Percentiles rank a stretch among this genome's conserved stretches.
Evolutionary conservation across 2,888 invertebrate genomes (phyloP).

Genomic region (Caenorhabditis plicata): DNA sequence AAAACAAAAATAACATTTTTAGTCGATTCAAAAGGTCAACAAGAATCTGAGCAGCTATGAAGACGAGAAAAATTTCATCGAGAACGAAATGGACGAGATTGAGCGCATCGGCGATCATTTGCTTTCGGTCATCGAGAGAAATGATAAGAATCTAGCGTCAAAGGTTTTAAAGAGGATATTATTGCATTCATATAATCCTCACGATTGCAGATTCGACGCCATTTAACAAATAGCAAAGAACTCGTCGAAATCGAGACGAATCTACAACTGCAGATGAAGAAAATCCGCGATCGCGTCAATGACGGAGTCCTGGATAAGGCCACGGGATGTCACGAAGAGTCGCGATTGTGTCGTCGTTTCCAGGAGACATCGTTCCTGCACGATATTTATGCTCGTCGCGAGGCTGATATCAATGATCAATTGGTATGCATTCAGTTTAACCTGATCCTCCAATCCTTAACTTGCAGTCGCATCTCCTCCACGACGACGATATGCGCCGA

Average conservation of each 20-base stretch:
- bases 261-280: conserved; percentile 38
- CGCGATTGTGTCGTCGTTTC: conserved; percentile 30
- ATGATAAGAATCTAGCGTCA: conserved; percentile 26
- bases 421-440: conserved; percentile 21
- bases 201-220: conserved; percentile 30
- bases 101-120: conserved; percentile 30
- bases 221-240: conserved; percentile 40
- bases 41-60: conserved; percentile 32
- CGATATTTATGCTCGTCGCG: conserved; percentile 30
- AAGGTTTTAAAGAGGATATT: too few relatives aligned
- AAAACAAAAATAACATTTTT: too few relatives aligned
- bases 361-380: conserved; percentile 34
- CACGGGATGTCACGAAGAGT: conserved; percentile 33
- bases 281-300: conserved; percentile 34
- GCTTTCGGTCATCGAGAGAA: conserved; percentile 24
- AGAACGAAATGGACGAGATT: conserved; percentile 33
- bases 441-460: not conserved
- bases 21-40: conserved; percentile 31
- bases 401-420: conserved; percentile 33
- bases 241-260: conserved; percentile 44
- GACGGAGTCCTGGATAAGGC: conserved; percentile 37
- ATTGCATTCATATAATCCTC: too few relatives aligned
- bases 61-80: conserved; percentile 34
- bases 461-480: conserved; percentile 29
- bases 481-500: conserved; percentile 22